Evolutionary conservation across 2,888 invertebrate genomes (phyloP).

Genomic region (Germaria angustata): DNA sequence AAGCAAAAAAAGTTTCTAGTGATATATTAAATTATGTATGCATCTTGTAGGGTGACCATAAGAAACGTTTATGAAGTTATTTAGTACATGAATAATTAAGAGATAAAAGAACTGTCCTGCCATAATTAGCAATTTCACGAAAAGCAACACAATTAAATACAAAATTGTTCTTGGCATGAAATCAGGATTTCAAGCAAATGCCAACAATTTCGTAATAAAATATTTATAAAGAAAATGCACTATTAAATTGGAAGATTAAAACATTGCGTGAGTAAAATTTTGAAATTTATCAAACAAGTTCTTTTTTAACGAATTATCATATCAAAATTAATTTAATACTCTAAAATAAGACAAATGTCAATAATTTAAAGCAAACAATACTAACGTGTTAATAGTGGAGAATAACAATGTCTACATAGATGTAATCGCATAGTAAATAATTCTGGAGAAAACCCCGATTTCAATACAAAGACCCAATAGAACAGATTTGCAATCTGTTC

Average conservation of each 20-base stretch:
- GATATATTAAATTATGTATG: too few species aligned
- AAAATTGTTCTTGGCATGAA: background rate
- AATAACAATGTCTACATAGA: too few species aligned
- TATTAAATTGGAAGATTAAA: constrained; percentile 1
- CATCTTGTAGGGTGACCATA: background rate
- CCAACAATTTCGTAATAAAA: background rate
- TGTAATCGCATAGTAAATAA: too few species aligned
- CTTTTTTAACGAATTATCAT: too few species aligned
- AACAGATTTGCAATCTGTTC: too few species aligned
- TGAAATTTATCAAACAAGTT: background rate
- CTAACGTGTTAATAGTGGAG: background rate
- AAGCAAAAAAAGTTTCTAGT: too few species aligned
- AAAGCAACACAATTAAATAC: constrained; percentile 17
- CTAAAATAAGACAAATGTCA: background rate
- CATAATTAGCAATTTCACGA: background rate
- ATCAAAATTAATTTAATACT: background rate
- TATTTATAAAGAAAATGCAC: background rate
- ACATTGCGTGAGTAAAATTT: background rate
- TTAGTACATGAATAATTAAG: background rate
- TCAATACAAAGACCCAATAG: too few species aligned
- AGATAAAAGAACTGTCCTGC: background rate
- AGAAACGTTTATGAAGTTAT: background rate
- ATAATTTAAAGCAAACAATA: background rate
- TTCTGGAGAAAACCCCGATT: too few species aligned
- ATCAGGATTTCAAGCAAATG: background rate